phyloP scores from a whole-genome alignment of 2,113 vertebrate genomes.

The Delphinus delphis region DNA sequence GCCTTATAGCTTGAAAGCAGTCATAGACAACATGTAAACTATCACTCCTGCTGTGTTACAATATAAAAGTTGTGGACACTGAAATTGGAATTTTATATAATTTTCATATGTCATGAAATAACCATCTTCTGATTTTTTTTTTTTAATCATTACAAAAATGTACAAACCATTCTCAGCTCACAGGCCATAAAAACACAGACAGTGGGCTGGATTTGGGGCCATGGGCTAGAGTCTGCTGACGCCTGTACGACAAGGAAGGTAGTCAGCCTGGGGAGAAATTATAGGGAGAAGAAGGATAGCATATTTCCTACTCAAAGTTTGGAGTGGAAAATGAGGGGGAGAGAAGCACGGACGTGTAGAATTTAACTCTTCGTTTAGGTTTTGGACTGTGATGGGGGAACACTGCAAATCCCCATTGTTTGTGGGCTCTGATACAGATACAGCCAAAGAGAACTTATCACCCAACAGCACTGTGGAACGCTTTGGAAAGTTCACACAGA shows the following conservation, averaged over 20 bases:
- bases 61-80: background rate
- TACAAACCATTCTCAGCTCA: background rate
- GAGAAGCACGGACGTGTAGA: background rate
- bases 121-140: background rate
- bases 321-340: background rate
- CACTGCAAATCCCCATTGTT: background rate
- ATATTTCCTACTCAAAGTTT: background rate
- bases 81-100: slow-evolving; percentile 28
- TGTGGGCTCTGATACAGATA: background rate
- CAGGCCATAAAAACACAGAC: background rate
- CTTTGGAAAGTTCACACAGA: slow-evolving; percentile 24
- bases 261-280: background rate
- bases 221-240: background rate
- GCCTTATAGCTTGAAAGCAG: background rate
- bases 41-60: background rate
- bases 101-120: slow-evolving; percentile 31
- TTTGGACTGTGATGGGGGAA: background rate
- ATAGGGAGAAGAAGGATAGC: background rate
- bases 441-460: background rate
- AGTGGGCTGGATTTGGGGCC: background rate
- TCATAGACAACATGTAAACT: background rate
- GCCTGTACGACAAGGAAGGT: background rate
- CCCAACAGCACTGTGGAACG: background rate
- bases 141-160: background rate
- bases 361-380: background rate